A percentile compares a stretch with the other conserved stretches of the same genome.
Conservation (phyloP, 2,888 invertebrate genomes). For the Hypercompe scribonia region DNA sequence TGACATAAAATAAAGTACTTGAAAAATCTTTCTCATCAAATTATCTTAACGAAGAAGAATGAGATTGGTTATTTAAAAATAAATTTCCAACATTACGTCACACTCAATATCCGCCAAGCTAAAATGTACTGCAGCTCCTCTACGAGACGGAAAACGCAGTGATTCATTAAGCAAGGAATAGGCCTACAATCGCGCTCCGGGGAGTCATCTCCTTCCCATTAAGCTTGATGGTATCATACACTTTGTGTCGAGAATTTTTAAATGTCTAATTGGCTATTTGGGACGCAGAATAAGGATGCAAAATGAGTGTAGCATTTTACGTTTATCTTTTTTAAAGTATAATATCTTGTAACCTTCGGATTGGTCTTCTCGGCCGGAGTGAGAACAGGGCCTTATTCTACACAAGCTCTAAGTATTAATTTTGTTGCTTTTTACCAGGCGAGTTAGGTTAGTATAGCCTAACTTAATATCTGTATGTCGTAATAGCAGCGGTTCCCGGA, state of each 20-base stretch:
- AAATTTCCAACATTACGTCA: slow-evolving; percentile 14
- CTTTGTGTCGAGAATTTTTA: slow-evolving; percentile 39
- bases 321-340: no score
- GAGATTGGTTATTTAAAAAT: slow-evolving; percentile 9
- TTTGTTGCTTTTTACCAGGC: no score
- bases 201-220: slow-evolving; percentile 43
- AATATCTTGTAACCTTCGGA: no score
- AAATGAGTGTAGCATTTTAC: not conserved
- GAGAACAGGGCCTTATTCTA: no score
- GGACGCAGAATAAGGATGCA: not conserved
- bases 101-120: slow-evolving; percentile 35
- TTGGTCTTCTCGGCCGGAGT: no score
- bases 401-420: no score
- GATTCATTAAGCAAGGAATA: slow-evolving; percentile 49
- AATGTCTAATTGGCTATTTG: slow-evolving; percentile 36
- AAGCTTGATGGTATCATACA: slow-evolving; percentile 42
- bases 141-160: slow-evolving; percentile 36
- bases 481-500: no score
- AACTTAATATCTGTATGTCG: no score
- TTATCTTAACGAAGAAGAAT: not conserved
- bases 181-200: slow-evolving; percentile 44
- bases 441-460: no score
- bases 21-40: not conserved
- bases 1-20: not conserved
- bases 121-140: slow-evolving; percentile 4